Conservation (phyloP, 1,140 invertebrate species). For the Chionoecetes opilio region DNA sequence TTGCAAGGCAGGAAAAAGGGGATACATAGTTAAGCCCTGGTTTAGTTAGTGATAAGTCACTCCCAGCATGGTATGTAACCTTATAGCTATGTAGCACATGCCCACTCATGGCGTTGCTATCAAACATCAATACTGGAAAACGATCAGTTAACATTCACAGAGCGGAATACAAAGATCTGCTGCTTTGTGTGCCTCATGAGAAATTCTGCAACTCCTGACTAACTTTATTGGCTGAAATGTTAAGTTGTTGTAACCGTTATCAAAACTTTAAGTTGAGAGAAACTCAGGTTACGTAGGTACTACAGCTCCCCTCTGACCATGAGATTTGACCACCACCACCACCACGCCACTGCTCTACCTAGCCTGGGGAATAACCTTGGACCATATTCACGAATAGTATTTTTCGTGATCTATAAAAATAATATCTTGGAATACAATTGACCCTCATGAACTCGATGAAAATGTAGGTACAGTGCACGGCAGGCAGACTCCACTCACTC, state of each 20-base stretch:
- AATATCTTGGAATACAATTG: slow-evolving; percentile 3
- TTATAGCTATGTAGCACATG: too few relatives aligned
- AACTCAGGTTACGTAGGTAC: too few relatives aligned
- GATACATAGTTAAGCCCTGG: too few relatives aligned
- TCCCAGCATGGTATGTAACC: too few relatives aligned
- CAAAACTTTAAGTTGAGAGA: neutral
- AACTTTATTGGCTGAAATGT: neutral
- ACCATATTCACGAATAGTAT: neutral
- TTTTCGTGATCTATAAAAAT: neutral
- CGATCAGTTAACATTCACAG: too few relatives aligned
- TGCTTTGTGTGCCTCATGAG: too few relatives aligned
- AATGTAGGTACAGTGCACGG: neutral
- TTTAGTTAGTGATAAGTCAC: too few relatives aligned
- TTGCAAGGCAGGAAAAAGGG: too few relatives aligned
- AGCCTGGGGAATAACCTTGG: neutral
- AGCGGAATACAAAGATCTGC: too few relatives aligned
- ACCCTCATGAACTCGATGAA: neutral
- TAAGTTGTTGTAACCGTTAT: slow-evolving; percentile 32
- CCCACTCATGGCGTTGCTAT: too few relatives aligned
- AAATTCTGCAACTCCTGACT: neutral
- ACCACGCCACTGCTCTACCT: neutral
- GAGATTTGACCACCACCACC: slow-evolving; percentile 13
- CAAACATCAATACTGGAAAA: too few relatives aligned
- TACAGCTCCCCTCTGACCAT: neutral
- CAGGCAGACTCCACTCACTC: slow-evolving; percentile 11